These are phyloP conservation scores for Podotricha telesiphe DNA, from an alignment of 2,888 invertebrate species.

Conservation along the genomic window DNA sequence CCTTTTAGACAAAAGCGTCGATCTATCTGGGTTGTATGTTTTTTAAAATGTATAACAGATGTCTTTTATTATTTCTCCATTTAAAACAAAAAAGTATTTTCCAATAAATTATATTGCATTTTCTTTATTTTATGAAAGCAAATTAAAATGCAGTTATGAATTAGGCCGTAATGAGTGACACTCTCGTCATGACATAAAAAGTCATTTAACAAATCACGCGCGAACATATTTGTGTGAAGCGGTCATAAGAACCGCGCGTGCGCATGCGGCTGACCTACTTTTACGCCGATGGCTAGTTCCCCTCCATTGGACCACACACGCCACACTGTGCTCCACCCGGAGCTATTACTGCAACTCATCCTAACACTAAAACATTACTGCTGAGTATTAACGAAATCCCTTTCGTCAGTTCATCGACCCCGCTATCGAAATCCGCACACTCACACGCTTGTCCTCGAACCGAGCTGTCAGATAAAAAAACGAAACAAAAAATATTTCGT, in stretches of 20 bases:
- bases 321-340: constrained; percentile 56
- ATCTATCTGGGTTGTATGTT: constrained; percentile 55
- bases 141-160: neutral
- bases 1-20: constrained; percentile 69
- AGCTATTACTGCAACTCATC: constrained; percentile 60
- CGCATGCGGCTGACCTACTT: constrained; percentile 76
- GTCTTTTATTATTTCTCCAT: neutral
- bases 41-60: constrained; percentile 32
- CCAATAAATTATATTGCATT: neutral
- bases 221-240: constrained; percentile 44
- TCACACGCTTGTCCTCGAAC: constrained; percentile 72
- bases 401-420: constrained; percentile 79
- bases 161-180: constrained; percentile 21
- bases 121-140: neutral
- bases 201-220: constrained; percentile 35
- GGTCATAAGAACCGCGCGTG: constrained; percentile 68
- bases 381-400: constrained; percentile 74
- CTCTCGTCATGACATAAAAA: constrained; percentile 30
- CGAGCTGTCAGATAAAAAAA: constrained; percentile 72
- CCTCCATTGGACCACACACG: constrained; percentile 64
- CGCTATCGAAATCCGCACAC: constrained; percentile 83
- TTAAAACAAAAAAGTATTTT: neutral
- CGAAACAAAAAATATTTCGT: constrained; percentile 71
- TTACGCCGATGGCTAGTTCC: constrained; percentile 63
- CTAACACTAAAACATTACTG: constrained; percentile 67